These are phyloP conservation scores for Aphaenogaster floridana DNA, from an alignment of 1,140 invertebrate genomes.

Conservation along the genomic window DNA sequence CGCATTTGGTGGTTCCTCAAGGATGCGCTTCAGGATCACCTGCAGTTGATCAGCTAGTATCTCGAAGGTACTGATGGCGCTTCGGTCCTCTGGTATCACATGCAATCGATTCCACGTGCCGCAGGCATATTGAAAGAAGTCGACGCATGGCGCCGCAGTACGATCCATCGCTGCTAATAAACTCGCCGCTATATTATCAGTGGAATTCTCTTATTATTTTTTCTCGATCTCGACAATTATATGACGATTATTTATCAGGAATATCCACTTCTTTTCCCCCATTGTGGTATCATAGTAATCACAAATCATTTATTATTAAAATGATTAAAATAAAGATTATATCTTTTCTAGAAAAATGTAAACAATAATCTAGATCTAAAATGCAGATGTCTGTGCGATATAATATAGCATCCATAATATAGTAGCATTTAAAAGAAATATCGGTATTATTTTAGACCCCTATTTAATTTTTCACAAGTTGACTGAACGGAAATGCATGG, in stretches of 20 bases:
- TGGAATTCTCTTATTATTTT: neutral
- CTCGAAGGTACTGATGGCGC: conserved; percentile 96
- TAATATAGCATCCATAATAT: no score
- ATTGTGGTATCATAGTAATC: neutral
- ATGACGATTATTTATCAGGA: neutral
- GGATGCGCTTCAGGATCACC: conserved; percentile 92
- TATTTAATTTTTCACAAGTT: no score
- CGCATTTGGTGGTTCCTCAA: conserved; percentile 90
- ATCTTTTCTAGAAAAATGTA: no score
- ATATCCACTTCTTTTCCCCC: neutral
- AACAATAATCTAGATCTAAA: no score
- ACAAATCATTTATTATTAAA: no score
- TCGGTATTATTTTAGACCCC: no score
- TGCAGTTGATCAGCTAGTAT: conserved; percentile 95
- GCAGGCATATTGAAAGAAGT: conserved; percentile 97
- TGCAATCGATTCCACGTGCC: conserved; percentile 96
- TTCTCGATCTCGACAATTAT: neutral
- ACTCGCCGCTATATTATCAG: conserved; percentile 90
- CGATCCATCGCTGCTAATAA: conserved; percentile 95
- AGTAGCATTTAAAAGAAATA: no score
- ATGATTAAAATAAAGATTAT: no score
- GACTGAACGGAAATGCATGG: no score
- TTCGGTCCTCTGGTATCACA: conserved; percentile 95
- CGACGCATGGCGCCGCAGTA: conserved; percentile 92
- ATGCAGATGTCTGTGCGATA: no score